These are phyloP conservation scores for Delphinapterus leucas DNA, from an alignment of 2,113 vertebrate genomes.

Conservation along the genomic window DNA sequence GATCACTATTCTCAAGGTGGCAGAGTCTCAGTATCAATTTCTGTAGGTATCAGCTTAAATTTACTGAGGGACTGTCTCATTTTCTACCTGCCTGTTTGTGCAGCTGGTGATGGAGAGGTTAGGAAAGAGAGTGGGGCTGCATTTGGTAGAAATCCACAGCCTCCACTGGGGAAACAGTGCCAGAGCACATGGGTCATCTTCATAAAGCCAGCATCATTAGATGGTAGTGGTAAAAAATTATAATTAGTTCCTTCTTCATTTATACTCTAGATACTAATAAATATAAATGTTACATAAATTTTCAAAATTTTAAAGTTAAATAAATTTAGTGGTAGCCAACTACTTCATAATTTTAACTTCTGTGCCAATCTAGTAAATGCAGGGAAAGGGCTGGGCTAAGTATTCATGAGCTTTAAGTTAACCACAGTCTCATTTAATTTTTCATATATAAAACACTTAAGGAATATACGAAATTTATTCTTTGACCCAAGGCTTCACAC, in stretches of 20 bases:
- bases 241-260: not conserved
- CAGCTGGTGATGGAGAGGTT: not conserved
- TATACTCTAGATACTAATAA: not conserved
- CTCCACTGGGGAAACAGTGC: fast-evolving
- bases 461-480: not conserved
- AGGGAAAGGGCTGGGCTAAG: not conserved
- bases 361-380: not conserved
- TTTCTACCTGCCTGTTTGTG: not conserved
- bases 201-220: not conserved
- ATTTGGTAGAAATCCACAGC: not conserved
- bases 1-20: not conserved
- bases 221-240: not conserved
- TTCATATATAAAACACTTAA: not conserved
- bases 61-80: fast-evolving
- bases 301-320: not conserved
- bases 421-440: not conserved
- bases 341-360: not conserved
- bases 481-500: not conserved
- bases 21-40: not conserved
- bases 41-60: not conserved
- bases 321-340: not conserved
- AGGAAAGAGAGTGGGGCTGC: not conserved
- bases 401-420: not conserved
- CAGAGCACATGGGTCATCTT: no score
- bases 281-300: not conserved